A percentile compares a stretch with the other conserved stretches of the same genome.
Conservation (phyloP, 2,113 vertebrate genomes). For the Bubo blakistoni region DNA sequence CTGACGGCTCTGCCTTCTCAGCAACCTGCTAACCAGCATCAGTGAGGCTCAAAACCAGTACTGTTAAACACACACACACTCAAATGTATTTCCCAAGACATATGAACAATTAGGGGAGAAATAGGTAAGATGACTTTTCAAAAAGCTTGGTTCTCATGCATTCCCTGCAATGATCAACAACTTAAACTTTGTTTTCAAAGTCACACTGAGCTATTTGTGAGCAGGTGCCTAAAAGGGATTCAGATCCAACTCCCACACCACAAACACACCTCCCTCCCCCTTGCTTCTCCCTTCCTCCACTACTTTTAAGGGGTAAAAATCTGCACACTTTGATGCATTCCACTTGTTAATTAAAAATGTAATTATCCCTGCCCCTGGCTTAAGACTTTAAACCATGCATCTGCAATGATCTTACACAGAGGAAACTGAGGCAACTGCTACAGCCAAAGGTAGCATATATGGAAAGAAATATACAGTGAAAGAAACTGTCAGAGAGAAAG, state of each 20-base stretch:
- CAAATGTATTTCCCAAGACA: not conserved
- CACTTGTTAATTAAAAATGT: not conserved
- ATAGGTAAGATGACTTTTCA: not conserved
- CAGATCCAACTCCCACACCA: not conserved
- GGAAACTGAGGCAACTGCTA: not conserved
- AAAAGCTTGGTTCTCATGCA: not conserved
- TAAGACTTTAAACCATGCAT: not conserved
- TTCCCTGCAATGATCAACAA: not conserved
- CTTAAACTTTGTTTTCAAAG: not conserved
- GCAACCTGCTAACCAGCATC: not conserved
- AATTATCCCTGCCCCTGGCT: not conserved
- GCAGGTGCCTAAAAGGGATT: not conserved
- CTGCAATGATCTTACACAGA: not conserved
- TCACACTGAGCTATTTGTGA: not conserved
- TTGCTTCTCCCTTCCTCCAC: not conserved
- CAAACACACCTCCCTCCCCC: not conserved
- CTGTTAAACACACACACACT: not conserved
- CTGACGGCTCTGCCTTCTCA: not conserved
- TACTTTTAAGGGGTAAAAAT: not conserved
- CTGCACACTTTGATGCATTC: not conserved
- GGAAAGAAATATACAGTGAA: not conserved
- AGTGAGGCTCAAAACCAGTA: not conserved
- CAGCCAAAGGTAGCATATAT: not conserved
- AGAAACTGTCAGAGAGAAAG: not conserved
- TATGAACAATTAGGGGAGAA: not conserved